Conservation (phyloP, 2,888 invertebrate genomes). For the Drosophila helvetica region DNA sequence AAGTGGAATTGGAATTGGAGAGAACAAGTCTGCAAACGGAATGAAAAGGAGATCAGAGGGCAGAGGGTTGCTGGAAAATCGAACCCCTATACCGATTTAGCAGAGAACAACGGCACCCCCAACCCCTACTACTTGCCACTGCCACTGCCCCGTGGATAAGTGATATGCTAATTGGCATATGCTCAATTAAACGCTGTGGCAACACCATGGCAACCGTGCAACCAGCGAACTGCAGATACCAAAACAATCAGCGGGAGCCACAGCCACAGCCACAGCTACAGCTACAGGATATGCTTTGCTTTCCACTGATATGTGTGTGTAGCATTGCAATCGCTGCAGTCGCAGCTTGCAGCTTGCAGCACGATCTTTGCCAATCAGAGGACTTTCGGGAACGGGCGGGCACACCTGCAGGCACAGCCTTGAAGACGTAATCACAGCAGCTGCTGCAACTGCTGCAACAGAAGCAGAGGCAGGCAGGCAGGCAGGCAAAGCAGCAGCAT, state of each 20-base stretch:
- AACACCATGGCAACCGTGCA: conserved; percentile 39
- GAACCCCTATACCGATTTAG: neutral
- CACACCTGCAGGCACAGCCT: too few relatives aligned
- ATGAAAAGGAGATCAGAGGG: conserved; percentile 51
- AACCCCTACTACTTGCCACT: neutral
- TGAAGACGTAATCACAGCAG: too few relatives aligned
- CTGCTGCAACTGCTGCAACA: too few relatives aligned
- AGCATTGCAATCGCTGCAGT: too few relatives aligned
- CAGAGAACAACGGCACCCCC: neutral
- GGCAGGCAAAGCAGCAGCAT: neutral
- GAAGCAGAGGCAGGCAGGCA: too few relatives aligned
- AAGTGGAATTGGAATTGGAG: neutral
- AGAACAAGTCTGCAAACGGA: conserved; percentile 11
- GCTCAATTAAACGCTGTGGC: conserved; percentile 68
- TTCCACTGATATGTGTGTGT: neutral
- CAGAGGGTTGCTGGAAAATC: conserved; percentile 51
- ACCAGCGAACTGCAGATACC: conserved; percentile 3
- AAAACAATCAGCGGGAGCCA: neutral
- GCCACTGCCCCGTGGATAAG: conserved; percentile 13
- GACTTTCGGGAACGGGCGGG: too few relatives aligned
- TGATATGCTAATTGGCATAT: conserved; percentile 76
- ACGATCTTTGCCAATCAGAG: too few relatives aligned
- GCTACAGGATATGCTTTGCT: neutral
- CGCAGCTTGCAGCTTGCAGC: neutral
- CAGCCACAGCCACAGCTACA: neutral